phyloP scores from a whole-genome alignment of 2,888 invertebrate genomes.

The Drosophila barbarae region DNA sequence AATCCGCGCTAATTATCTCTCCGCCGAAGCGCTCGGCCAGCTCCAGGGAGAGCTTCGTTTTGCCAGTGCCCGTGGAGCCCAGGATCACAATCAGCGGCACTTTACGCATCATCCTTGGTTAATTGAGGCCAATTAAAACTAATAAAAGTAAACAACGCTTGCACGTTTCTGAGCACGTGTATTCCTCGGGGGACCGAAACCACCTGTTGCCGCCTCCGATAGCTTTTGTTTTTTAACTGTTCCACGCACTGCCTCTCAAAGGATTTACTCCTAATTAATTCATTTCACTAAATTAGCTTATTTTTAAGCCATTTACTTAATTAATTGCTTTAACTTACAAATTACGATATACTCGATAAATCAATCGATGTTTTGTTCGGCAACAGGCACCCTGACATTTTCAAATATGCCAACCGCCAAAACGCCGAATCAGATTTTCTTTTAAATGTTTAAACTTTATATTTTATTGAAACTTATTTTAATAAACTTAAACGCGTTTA shows the following conservation, averaged over 20 bases:
- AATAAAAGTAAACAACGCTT: conserved; percentile 7
- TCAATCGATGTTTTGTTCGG: background rate
- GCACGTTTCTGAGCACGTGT: conserved; percentile 29
- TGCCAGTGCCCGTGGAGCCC: conserved; percentile 98
- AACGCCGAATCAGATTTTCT: too few species aligned
- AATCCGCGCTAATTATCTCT: conserved; percentile 98
- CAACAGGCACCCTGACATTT: too few species aligned
- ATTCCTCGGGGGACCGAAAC: conserved; percentile 1
- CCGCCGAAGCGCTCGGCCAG: conserved; percentile 91
- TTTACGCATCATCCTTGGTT: conserved; percentile 79
- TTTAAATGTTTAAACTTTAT: too few species aligned
- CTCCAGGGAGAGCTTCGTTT: conserved; percentile 96
- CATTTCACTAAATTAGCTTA: background rate
- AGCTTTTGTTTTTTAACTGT: background rate
- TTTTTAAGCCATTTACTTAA: background rate
- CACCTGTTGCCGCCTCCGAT: conserved; percentile 20
- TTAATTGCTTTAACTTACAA: conserved; percentile 22
- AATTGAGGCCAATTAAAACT: conserved; percentile 18
- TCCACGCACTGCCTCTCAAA: too few species aligned
- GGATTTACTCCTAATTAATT: background rate
- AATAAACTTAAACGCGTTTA: too few species aligned
- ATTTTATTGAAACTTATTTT: too few species aligned
- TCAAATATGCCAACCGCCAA: too few species aligned
- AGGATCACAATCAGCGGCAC: conserved; percentile 92
- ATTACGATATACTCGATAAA: background rate